Evolutionary conservation across 2,888 invertebrate species (phyloP).

Genomic region (Caenorhabditis angaria): DNA sequence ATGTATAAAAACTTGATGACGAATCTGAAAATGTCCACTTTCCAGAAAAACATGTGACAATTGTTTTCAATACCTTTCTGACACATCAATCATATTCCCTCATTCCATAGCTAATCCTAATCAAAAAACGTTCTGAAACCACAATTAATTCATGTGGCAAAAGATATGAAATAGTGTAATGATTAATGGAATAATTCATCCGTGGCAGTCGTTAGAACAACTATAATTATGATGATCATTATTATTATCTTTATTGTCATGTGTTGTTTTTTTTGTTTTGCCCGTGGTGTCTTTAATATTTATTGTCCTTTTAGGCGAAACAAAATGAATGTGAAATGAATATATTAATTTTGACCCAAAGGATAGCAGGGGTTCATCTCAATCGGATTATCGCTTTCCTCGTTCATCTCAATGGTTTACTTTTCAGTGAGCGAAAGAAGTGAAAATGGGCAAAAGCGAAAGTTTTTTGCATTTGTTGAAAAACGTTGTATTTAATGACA

Average conservation of each 20-base stretch:
- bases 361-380: not conserved
- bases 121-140: not conserved
- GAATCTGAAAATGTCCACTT: no score
- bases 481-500: conserved; percentile 44
- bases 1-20: no score
- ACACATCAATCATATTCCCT: no score
- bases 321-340: no score
- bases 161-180: not conserved
- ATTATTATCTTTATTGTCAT: not conserved
- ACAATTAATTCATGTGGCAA: not conserved
- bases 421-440: conserved; percentile 18
- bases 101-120: no score
- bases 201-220: not conserved
- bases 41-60: no score
- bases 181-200: not conserved
- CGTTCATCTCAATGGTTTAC: conserved; percentile 19
- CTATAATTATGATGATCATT: not conserved
- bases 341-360: not conserved
- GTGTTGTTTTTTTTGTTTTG: no score
- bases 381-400: not conserved
- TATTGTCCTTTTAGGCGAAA: no score
- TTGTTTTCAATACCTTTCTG: no score
- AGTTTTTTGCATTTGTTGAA: conserved; percentile 44
- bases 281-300: no score
- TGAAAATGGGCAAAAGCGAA: conserved; percentile 30